A percentile compares a stretch with the other conserved stretches of the same genome.
Evolutionary conservation across 2,888 invertebrate species (phyloP).

Genomic region (Stenurella melanura): DNA sequence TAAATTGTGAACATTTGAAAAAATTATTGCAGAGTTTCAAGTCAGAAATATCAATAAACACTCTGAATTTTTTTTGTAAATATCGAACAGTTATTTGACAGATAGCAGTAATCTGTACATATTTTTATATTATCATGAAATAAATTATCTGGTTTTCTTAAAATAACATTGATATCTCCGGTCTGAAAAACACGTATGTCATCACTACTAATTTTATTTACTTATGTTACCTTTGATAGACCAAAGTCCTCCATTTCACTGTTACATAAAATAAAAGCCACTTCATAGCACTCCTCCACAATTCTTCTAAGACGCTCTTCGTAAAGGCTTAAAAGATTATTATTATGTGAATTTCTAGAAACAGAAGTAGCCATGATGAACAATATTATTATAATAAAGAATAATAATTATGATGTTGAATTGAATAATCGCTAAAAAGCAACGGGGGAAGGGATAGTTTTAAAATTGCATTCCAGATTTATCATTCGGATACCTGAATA

Average conservation of each 20-base stretch:
- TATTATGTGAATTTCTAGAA: constrained; percentile 2
- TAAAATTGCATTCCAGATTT: constrained; percentile 37
- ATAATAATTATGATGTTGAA: constrained; percentile 25
- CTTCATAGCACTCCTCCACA: constrained; percentile 59
- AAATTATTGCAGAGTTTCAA: no score
- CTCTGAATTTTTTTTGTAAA: no score
- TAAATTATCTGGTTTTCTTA: not conserved
- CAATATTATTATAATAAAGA: constrained; percentile 36
- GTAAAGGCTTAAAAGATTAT: constrained; percentile 28
- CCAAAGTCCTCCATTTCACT: constrained; percentile 56
- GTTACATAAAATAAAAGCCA: constrained; percentile 58
- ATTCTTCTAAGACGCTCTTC: constrained; percentile 49
- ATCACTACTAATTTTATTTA: not conserved
- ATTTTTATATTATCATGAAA: not conserved
- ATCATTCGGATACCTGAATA: constrained; percentile 32
- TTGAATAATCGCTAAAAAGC: constrained; percentile 8
- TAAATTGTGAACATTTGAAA: no score
- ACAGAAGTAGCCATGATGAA: constrained; percentile 28
- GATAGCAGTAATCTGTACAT: not conserved
- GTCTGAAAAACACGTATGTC: not conserved
- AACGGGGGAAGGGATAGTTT: constrained; percentile 38
- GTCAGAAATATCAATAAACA: no score
- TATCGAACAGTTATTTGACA: no score
- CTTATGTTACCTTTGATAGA: constrained; percentile 55
- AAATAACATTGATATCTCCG: not conserved